These are phyloP conservation scores for Hylaeus volcanicus DNA, from an alignment of 1,140 invertebrate species.

Conservation along the genomic window DNA sequence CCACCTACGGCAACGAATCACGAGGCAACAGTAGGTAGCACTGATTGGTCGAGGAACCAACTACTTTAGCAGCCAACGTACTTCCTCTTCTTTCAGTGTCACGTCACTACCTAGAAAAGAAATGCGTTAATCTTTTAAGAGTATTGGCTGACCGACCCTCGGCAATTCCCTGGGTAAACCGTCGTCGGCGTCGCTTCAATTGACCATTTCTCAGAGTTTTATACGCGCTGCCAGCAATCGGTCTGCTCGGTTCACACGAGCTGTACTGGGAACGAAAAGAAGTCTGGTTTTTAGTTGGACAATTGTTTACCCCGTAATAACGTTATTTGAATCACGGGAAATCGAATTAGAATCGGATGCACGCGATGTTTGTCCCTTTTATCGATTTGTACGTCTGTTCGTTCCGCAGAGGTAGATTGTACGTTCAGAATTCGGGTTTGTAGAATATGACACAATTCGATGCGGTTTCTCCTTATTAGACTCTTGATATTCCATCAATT, in stretches of 20 bases:
- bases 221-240: conserved; percentile 32
- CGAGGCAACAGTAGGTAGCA: neutral
- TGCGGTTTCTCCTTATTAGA: too few species aligned
- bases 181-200: conserved; percentile 44
- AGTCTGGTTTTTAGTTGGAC: conserved; percentile 15
- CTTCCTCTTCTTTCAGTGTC: conserved; percentile 64
- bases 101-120: conserved; percentile 66
- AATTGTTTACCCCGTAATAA: conserved; percentile 29
- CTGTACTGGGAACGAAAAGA: neutral
- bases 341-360: neutral
- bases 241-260: neutral
- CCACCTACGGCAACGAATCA: conserved; percentile 26
- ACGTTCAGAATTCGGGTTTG: neutral
- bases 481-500: neutral
- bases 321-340: conserved; percentile 32
- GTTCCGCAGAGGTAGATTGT: neutral
- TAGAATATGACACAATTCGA: neutral
- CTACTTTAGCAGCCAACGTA: conserved; percentile 42
- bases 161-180: conserved; percentile 62
- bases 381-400: neutral
- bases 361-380: neutral
- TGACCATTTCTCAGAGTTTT: conserved; percentile 60
- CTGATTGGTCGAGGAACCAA: conserved; percentile 1
- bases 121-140: conserved; percentile 71
- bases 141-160: conserved; percentile 63